Conservation (phyloP, 1,140 invertebrate species). For the Pogonomyrmex californicus region DNA sequence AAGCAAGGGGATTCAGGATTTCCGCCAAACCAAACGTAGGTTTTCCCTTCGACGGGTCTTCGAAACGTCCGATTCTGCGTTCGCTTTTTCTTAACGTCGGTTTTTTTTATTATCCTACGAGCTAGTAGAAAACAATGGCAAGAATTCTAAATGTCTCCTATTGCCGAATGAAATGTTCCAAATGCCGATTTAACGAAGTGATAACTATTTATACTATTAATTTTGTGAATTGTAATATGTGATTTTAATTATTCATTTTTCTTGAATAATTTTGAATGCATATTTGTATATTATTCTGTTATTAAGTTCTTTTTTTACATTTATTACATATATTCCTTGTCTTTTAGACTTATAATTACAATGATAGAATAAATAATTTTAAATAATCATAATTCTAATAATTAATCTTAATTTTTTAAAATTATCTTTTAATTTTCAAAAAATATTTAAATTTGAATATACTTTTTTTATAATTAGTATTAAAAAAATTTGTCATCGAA, state of each 20-base stretch:
- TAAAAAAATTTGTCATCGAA: not conserved
- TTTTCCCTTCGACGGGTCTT: constrained; percentile 43
- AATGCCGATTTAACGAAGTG: constrained; percentile 28
- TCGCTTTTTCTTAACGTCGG: constrained; percentile 41
- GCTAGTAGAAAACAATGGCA: constrained; percentile 33
- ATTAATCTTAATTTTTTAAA: not conserved
- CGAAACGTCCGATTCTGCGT: constrained; percentile 52
- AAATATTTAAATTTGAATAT: not conserved
- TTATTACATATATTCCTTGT: not conserved
- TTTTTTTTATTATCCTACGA: constrained; percentile 45
- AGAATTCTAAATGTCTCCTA: constrained; percentile 35
- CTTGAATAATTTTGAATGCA: not conserved
- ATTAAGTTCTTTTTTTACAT: not conserved
- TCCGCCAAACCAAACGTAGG: constrained; percentile 52
- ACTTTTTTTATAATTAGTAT: not conserved
- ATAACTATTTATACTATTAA: not conserved
- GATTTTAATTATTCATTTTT: not conserved
- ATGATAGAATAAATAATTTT: not conserved
- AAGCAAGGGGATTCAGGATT: constrained; percentile 59
- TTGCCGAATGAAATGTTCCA: not conserved
- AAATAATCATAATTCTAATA: not conserved
- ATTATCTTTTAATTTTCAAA: not conserved
- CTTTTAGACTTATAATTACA: not conserved
- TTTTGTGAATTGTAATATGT: not conserved
- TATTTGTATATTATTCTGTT: not conserved